phyloP scores from a whole-genome alignment of 2,113 vertebrate species.

The Hymenochirus boettgeri region DNA sequence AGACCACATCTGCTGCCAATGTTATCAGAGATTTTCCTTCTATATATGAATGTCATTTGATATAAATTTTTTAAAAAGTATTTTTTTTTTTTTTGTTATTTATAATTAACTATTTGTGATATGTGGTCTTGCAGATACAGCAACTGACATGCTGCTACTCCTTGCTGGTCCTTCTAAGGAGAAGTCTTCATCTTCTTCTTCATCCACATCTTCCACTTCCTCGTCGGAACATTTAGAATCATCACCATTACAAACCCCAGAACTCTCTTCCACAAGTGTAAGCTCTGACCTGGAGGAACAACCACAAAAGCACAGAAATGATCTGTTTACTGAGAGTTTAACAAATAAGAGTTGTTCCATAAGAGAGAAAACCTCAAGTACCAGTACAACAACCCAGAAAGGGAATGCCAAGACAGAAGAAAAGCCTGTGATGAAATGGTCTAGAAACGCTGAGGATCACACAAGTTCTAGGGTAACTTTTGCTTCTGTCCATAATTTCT shows the following conservation, averaged over 20 bases:
- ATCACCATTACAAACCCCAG: conserved; percentile 43
- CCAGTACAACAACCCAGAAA: not conserved
- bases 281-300: conserved; percentile 3
- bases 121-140: conserved; percentile 47
- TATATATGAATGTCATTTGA: too few species aligned
- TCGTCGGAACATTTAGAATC: not conserved
- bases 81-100: too few species aligned
- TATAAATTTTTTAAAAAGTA: too few species aligned
- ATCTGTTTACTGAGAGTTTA: not conserved
- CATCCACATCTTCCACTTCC: not conserved
- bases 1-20: too few species aligned
- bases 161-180: conserved; percentile 65
- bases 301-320: conserved; percentile 29
- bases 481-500: too few species aligned
- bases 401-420: conserved; percentile 8
- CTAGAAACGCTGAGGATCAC: not conserved
- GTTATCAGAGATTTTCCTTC: too few species aligned
- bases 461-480: not conserved
- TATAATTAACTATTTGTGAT: too few species aligned
- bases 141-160: conserved; percentile 61
- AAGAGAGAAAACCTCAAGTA: conserved; percentile 2
- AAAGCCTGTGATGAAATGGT: not conserved
- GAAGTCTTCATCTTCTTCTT: conserved; percentile 46
- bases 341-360: not conserved
- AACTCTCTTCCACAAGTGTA: conserved; percentile 46